Percentiles rank a stretch among this genome's conserved stretches.
Evolutionary conservation across 2,888 invertebrate genomes (phyloP).

Genomic region (Tetropium fuscum): DNA sequence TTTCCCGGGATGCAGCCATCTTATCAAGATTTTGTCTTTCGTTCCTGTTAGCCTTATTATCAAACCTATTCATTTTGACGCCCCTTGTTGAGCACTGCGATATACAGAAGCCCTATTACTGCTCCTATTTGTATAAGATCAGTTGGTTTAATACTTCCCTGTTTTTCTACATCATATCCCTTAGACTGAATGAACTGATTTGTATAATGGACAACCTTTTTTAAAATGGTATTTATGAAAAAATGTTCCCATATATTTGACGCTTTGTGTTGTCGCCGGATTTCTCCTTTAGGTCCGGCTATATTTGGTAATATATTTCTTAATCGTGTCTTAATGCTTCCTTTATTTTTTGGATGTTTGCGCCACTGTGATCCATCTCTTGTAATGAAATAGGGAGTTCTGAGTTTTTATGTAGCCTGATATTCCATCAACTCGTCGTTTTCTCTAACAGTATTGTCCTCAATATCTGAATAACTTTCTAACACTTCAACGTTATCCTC

Average conservation of each 20-base stretch:
- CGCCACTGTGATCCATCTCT: not conserved
- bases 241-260: not conserved
- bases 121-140: conserved; percentile 24
- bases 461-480: not conserved
- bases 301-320: not conserved
- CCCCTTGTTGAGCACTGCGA: conserved; percentile 3
- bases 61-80: conserved; percentile 18
- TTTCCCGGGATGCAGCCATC: conserved; percentile 12
- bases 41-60: no score
- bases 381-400: not conserved
- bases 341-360: not conserved
- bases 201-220: not conserved
- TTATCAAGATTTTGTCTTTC: conserved; percentile 15
- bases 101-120: conserved; percentile 22
- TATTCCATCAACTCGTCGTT: not conserved
- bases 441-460: not conserved
- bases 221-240: not conserved
- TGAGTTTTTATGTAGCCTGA: not conserved
- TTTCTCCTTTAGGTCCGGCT: not conserved
- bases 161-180: not conserved
- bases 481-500: not conserved
- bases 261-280: not conserved
- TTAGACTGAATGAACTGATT: not conserved
- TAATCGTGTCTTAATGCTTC: not conserved
- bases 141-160: no score